Evolutionary conservation across 2,113 vertebrate species (phyloP).

Genomic region (Junco hyemalis): DNA sequence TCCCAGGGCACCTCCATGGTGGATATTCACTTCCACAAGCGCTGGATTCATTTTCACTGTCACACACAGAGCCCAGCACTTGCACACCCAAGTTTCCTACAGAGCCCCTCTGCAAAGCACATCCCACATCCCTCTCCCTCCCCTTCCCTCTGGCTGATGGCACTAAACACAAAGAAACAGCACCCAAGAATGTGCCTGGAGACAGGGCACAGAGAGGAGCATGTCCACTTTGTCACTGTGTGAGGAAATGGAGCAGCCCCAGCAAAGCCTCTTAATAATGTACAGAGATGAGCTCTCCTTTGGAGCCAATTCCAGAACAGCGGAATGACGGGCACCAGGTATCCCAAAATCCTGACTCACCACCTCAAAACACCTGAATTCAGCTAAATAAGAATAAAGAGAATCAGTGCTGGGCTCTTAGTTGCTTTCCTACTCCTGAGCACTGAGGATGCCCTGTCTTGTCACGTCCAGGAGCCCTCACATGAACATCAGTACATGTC

Average conservation of each 20-base stretch:
- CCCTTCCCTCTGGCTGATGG: rapidly evolving
- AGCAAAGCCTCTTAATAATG: neutral
- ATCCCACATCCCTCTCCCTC: neutral
- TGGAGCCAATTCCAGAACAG: neutral
- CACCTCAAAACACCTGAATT: neutral
- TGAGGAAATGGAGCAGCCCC: neutral
- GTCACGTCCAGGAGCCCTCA: rapidly evolving
- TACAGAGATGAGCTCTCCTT: neutral
- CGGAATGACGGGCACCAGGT: neutral
- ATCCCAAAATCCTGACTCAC: neutral
- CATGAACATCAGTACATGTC: rapidly evolving
- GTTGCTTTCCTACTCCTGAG: rapidly evolving
- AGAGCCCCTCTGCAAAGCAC: neutral
- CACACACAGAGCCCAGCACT: neutral
- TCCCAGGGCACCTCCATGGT: rapidly evolving
- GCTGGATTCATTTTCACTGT: neutral
- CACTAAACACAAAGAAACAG: neutral
- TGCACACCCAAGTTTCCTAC: neutral
- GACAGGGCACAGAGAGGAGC: neutral
- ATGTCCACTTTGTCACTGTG: rapidly evolving
- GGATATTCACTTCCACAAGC: neutral
- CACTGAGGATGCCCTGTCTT: neutral
- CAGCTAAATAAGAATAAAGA: neutral
- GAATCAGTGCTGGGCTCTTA: neutral
- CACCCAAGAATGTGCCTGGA: neutral